These are phyloP conservation scores for Phalloptychus januarius DNA, from an alignment of 2,797 vertebrate genomes.

Conservation along the genomic window DNA sequence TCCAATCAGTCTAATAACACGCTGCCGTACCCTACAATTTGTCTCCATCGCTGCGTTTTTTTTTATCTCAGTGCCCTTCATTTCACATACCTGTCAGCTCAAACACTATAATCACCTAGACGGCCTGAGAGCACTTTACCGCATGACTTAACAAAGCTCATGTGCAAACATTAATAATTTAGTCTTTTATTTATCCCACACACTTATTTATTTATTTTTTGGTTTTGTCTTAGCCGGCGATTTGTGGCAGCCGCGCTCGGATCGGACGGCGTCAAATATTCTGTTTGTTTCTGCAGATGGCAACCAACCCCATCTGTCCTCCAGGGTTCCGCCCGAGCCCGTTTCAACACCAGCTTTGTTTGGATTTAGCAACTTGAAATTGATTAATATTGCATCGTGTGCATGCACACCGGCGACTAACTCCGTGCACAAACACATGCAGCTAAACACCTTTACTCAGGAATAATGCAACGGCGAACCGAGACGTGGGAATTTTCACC, in stretches of 20 bases:
- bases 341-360: neutral
- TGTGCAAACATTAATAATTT: slow-evolving; percentile 48
- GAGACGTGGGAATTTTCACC: slow-evolving; percentile 43
- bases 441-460: slow-evolving; percentile 63
- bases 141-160: slow-evolving; percentile 44
- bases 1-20: slow-evolving; percentile 38
- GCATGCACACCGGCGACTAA: slow-evolving; percentile 26
- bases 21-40: slow-evolving; percentile 34
- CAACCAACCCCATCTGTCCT: slow-evolving; percentile 12
- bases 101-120: slow-evolving; percentile 39
- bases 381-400: slow-evolving; percentile 45
- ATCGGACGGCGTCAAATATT: slow-evolving; percentile 23
- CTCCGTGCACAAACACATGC: slow-evolving; percentile 26
- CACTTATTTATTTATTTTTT: neutral
- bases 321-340: neutral
- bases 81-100: slow-evolving; percentile 47
- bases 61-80: slow-evolving; percentile 25
- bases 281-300: slow-evolving; percentile 8
- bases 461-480: slow-evolving; percentile 57
- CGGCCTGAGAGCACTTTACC: slow-evolving; percentile 38
- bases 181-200: slow-evolving; percentile 28
- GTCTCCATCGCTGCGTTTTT: slow-evolving; percentile 42
- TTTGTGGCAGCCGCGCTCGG: slow-evolving; percentile 18
- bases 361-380: slow-evolving; percentile 11
- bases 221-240: slow-evolving; percentile 24